A percentile compares a stretch with the other conserved stretches of the same genome.
Evolutionary conservation across 2,797 vertebrate species (phyloP).

Genomic region (Pogonophryne albipinna): DNA sequence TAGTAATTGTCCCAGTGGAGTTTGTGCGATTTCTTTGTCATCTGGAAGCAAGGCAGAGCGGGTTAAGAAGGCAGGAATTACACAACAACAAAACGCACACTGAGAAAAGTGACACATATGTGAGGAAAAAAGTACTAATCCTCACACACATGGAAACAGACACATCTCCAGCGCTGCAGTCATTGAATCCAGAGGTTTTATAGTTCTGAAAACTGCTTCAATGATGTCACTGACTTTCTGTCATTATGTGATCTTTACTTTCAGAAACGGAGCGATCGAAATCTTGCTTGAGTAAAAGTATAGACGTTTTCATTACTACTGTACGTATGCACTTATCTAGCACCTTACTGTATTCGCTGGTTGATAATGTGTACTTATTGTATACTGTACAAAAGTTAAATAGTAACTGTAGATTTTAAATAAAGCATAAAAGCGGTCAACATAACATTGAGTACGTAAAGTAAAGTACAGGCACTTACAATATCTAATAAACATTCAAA

Average conservation of each 20-base stretch:
- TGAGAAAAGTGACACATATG: constrained; percentile 25
- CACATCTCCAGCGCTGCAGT: background rate
- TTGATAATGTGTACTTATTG: background rate
- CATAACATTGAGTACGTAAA: too few relatives aligned
- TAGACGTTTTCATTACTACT: background rate
- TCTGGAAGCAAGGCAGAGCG: constrained; percentile 92
- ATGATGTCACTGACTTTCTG: background rate
- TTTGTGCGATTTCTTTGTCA: constrained; percentile 95
- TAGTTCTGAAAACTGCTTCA: background rate
- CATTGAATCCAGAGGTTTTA: constrained; percentile 26
- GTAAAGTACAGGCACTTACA: too few relatives aligned
- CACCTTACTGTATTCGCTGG: background rate
- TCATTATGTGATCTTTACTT: background rate
- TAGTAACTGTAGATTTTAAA: background rate
- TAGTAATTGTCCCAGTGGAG: constrained; percentile 96
- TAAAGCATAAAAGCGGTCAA: background rate
- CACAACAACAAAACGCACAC: constrained; percentile 40
- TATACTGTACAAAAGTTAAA: background rate
- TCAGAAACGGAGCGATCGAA: too few relatives aligned
- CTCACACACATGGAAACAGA: constrained; percentile 23
- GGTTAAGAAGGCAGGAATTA: constrained; percentile 71
- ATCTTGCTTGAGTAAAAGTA: background rate
- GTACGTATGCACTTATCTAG: background rate
- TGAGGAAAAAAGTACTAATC: constrained; percentile 29
- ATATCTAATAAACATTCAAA: too few relatives aligned